phyloP scores from a whole-genome alignment of 2,888 invertebrate genomes.

The Hetaerina titia region DNA sequence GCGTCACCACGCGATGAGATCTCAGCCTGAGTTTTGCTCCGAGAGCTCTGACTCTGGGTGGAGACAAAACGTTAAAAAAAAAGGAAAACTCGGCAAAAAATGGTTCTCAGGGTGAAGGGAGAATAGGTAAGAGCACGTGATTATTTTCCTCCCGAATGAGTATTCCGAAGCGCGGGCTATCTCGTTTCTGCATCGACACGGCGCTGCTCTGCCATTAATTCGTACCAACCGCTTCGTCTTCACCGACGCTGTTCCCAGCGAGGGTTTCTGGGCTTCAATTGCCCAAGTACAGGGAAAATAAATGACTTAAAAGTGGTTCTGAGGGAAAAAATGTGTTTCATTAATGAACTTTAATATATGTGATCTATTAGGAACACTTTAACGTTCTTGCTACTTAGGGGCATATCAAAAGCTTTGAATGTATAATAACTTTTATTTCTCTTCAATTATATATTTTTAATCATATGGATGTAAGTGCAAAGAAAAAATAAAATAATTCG shows the following conservation, averaged over 20 bases:
- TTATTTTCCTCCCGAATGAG: background rate
- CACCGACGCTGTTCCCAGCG: background rate
- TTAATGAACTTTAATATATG: no score
- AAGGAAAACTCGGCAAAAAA: background rate
- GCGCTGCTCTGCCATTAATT: background rate
- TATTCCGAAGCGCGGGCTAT: background rate
- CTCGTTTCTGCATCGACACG: background rate
- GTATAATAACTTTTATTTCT: no score
- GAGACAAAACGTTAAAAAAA: background rate
- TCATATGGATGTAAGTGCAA: no score
- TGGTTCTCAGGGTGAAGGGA: background rate
- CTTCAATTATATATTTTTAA: no score
- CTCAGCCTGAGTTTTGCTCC: background rate
- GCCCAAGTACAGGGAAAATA: no score
- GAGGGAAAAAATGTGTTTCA: no score
- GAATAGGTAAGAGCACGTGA: background rate
- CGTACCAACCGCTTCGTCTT: background rate
- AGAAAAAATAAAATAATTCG: no score
- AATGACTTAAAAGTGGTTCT: no score
- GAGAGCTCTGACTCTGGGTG: background rate
- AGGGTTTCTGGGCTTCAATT: no score
- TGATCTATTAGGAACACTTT: no score
- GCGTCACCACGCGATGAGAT: background rate
- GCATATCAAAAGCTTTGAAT: no score
- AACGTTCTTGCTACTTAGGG: no score